phyloP scores from a whole-genome alignment of 2,888 invertebrate species.

The Ophion ventricosus region DNA sequence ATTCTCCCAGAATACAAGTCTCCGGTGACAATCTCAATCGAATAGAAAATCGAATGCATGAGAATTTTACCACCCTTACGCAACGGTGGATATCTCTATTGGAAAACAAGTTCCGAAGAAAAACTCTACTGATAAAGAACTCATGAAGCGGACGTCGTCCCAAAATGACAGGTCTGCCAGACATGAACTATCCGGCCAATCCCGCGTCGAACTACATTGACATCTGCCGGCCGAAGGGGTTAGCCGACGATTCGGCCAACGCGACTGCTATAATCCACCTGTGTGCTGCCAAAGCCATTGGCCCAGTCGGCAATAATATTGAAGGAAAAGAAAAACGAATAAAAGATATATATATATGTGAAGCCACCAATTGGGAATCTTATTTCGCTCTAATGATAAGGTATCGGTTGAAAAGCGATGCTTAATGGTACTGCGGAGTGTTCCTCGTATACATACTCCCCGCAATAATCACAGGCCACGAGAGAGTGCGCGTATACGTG shows the following conservation, averaged over 20 bases:
- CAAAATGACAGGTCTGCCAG: neutral
- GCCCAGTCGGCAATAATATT: slow-evolving; percentile 14
- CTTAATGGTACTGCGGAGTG: slow-evolving; percentile 40
- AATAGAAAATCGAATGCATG: neutral
- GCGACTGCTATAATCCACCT: neutral
- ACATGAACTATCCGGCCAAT: neutral
- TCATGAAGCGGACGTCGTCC: neutral
- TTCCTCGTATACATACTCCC: slow-evolving; percentile 38
- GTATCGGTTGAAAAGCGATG: slow-evolving; percentile 38
- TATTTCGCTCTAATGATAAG: slow-evolving; percentile 48
- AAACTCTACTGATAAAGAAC: neutral
- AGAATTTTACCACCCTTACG: neutral
- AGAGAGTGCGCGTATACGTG: neutral
- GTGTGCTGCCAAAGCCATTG: slow-evolving; percentile 7
- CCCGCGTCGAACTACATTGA: neutral
- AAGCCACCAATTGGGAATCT: slow-evolving; percentile 29
- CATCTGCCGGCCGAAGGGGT: neutral
- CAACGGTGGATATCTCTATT: neutral
- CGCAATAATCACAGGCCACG: slow-evolving; percentile 49
- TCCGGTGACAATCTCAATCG: neutral
- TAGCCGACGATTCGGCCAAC: neutral
- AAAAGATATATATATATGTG: neutral
- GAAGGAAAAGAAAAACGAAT: slow-evolving; percentile 2
- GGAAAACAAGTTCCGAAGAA: neutral
- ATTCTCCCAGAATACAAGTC: neutral